Evolutionary conservation across 2,888 invertebrate genomes (phyloP), one percentile per base, ranked within the genome.

Genomic region (Conistra vaccinii): DNA sequence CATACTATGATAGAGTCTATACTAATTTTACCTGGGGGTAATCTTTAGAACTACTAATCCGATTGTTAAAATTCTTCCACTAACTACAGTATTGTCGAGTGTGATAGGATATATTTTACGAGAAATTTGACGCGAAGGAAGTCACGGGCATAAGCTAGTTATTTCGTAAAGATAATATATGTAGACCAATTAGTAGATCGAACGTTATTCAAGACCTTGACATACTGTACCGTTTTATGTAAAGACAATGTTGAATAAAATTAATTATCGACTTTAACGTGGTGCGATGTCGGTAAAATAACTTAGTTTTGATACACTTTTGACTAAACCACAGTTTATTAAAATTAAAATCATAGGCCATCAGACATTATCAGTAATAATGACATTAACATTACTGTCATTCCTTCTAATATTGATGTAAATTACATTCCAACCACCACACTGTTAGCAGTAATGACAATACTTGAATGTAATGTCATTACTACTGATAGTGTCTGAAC

Each of bases 151-250:
- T n/a, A 53, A 53, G 53, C n/a, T n/a, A 48, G 7, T 48, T 48
- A 23, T 48, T 53, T 3, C 10, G 12, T 53, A n/a, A 12, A n/a
- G 2, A 12, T 53, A n/a, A 12, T 3, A 3, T 32, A 45, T 45
- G 45, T 45, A n/a, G 12, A 53, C 5, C 53, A 53, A 53, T 53
- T 55, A 29, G 29, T 29, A 57, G 26, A 66, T 48, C 32, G 9
- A 48, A 48, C 29, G 17, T 6, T 45, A n/a, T n/a, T 66, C 23
- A 71, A 57, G 45, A 62, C 73, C 61, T 62, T 74, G 73, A 62
- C n/a, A 55, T 20, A 61, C 26, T 71, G 35, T 48, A 17, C 26
- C 5, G n/a, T n/a, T 60, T 69, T 29, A 14, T 23, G 23, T 29
- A 29, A 14, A 60, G 1, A n/a, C 32, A 58, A n/a, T n/a, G n/a